Evolutionary conservation across 2,113 vertebrate genomes (phyloP).

Genomic region (Himantopus leucocephalus): DNA sequence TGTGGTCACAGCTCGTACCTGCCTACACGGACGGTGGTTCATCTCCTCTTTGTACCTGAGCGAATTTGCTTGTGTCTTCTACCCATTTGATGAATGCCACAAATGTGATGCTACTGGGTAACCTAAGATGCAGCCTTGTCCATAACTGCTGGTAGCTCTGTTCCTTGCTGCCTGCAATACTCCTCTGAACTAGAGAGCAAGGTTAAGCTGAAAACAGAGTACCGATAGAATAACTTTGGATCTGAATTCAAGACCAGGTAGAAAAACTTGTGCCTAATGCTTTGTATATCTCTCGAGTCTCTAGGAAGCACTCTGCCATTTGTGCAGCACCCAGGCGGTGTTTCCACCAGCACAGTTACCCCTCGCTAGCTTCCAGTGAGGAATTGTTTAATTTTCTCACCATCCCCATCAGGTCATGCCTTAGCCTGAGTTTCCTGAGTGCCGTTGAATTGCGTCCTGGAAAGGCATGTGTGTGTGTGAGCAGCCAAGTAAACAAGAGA

Average conservation of each 20-base stretch:
- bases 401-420: background rate
- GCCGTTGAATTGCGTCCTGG: background rate
- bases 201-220: background rate
- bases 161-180: background rate
- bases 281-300: background rate
- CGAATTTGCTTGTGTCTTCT: background rate
- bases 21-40: background rate
- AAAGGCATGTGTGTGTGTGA: background rate
- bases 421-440: background rate
- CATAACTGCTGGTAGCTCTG: background rate
- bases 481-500: background rate
- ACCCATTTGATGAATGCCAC: background rate
- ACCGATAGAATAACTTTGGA: fast-evolving
- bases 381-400: background rate
- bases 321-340: background rate
- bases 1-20: background rate
- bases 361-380: background rate
- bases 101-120: background rate
- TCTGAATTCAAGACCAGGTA: background rate
- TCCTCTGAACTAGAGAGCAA: background rate
- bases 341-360: background rate
- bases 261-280: background rate
- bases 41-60: background rate
- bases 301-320: background rate
- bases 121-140: background rate